Conservation (phyloP, 2,113 vertebrate genomes). For the Brachypteracias leptosomus region DNA sequence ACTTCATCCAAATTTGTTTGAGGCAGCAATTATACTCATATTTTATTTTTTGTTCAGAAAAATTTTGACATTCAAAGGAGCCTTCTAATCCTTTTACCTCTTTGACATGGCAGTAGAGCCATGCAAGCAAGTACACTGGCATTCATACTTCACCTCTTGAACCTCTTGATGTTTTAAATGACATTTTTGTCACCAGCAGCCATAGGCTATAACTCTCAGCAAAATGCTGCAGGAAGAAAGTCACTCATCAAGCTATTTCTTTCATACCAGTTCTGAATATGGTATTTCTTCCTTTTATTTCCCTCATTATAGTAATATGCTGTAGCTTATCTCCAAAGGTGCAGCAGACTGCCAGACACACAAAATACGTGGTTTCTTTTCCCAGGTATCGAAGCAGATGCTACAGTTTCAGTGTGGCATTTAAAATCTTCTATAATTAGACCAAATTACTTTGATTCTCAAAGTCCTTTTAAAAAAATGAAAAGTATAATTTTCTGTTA, state of each 20-base stretch:
- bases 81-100: background rate
- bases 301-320: background rate
- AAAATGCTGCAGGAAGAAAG: background rate
- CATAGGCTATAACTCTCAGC: background rate
- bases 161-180: background rate
- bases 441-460: background rate
- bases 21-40: background rate
- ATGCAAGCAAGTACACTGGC: background rate
- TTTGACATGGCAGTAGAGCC: background rate
- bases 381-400: background rate
- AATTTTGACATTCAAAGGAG: background rate
- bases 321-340: background rate
- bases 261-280: background rate
- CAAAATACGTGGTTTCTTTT: background rate
- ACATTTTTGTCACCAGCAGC: background rate
- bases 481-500: background rate
- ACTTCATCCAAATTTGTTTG: background rate
- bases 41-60: background rate
- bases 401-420: background rate
- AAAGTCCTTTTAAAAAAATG: background rate
- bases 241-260: background rate
- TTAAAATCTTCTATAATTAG: background rate
- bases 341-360: background rate
- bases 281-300: background rate
- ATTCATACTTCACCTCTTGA: background rate